Base-by-base conservation (phyloP, 2,113 vertebrate species). In the Seriola aureovittata region DNA sequence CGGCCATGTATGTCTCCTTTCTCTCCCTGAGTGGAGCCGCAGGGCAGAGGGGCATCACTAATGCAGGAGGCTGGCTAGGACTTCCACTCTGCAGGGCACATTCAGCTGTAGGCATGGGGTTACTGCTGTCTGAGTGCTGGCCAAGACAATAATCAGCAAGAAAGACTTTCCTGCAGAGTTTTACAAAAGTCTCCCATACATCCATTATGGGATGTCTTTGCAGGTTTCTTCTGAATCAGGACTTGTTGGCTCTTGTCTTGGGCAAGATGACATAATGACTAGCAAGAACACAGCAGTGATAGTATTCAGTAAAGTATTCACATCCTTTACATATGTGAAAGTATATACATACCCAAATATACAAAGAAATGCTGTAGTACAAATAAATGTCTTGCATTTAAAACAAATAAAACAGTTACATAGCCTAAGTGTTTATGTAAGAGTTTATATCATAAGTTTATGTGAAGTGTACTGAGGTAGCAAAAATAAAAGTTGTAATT, bases 11-110 rank as follows among this genome's bases (percentile, higher is more conserved):
- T 25, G 89, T 92, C 89, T 93, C 87, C 84, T 75, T 32, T 62
- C 58, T 71, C 81, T 88, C 46, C 29, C 81, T 80, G 85, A 92
- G 87, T 90, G 88, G 87, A 89, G 90, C 85, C 87, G 59, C 78
- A 54, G 81, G 84, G 82, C 79, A 87, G 85, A 90, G 90, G 82
- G 82, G 89, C 85, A 88, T 84, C 86, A 80, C 92, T 94, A 92
- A 94, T 93, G 91, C 88, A 92, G 70, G 68, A 88, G 79, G 73
- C 85, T 90, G 89, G 84, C 86, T 72, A 80, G 83, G 81, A 85
- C 85, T 87, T 93, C 80, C 71, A 75, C 85, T 91, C 90, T 88
- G 85, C 83, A 89, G 92, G 92, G 88, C 85, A 80, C 81, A 85
- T 82, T 86, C 69, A 86, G 89, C 92, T 88, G 84, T 78, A 85